A percentile compares a stretch with the other conserved stretches of the same genome.
phyloP scores from a whole-genome alignment of 2,888 invertebrate genomes.

The Alloscopus bannaensis region DNA sequence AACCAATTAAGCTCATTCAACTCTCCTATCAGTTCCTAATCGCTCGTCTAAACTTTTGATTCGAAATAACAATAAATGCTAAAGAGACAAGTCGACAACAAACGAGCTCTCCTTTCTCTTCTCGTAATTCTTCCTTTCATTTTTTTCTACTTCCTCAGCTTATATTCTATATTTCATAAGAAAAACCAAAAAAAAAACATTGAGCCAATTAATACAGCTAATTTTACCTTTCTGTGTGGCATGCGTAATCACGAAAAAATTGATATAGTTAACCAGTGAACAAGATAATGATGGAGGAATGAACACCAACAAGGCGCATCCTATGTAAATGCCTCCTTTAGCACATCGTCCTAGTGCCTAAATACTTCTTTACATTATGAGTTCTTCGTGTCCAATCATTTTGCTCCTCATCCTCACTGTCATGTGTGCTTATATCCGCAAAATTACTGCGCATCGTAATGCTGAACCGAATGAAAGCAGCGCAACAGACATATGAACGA shows the following conservation, averaged over 20 bases:
- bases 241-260: constrained; percentile 32
- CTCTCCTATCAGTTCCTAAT: constrained; percentile 39
- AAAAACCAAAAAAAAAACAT: constrained; percentile 50
- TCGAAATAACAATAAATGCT: constrained; percentile 42
- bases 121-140: constrained; percentile 34
- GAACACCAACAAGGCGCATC: background rate
- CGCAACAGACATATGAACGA: too few relatives aligned
- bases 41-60: constrained; percentile 8
- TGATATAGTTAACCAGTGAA: constrained; percentile 53
- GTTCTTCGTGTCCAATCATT: constrained; percentile 27
- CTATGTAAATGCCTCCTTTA: background rate
- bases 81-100: constrained; percentile 30
- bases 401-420: constrained; percentile 33
- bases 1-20: constrained; percentile 41
- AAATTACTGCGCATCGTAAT: too few relatives aligned
- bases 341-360: background rate
- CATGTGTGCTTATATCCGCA: constrained; percentile 58
- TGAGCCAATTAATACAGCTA: constrained; percentile 49
- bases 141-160: constrained; percentile 3
- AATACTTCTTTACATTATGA: background rate
- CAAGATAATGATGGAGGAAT: constrained; percentile 46
- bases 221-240: constrained; percentile 31
- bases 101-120: constrained; percentile 50
- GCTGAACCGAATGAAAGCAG: too few relatives aligned
- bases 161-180: constrained; percentile 38